Conservation (phyloP, 1,140 invertebrate species). For the Pogonognathellus flavescens region DNA sequence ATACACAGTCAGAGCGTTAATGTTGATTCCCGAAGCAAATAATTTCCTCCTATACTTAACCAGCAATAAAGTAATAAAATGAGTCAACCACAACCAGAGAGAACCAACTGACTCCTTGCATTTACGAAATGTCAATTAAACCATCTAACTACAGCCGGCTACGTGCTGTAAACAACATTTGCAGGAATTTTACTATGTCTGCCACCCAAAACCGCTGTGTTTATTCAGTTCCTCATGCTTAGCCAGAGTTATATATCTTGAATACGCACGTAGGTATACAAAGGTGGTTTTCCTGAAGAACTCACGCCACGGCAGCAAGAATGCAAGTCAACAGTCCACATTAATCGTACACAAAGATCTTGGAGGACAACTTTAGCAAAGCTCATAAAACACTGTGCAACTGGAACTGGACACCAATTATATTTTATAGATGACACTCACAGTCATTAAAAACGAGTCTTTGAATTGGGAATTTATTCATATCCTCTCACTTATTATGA, state of each 20-base stretch:
- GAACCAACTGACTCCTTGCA: not conserved
- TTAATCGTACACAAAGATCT: constrained; percentile 33
- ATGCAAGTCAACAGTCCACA: not conserved
- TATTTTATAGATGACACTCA: constrained; percentile 54
- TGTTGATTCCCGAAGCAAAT: not conserved
- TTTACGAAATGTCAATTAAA: constrained; percentile 47
- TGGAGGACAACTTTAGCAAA: constrained; percentile 33
- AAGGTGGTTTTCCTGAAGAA: not conserved
- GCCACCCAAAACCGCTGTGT: constrained; percentile 13
- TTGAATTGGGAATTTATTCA: constrained; percentile 51
- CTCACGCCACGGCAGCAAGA: constrained; percentile 2
- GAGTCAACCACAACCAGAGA: constrained; percentile 13
- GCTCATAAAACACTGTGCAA: constrained; percentile 31
- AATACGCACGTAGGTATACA: too few relatives aligned
- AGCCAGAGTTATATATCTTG: too few relatives aligned
- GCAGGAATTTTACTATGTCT: constrained; percentile 32
- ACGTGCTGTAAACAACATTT: constrained; percentile 34
- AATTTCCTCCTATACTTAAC: not conserved
- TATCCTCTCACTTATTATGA: constrained; percentile 44
- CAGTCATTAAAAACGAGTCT: constrained; percentile 50
- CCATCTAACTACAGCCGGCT: not conserved
- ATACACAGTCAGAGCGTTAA: not conserved
- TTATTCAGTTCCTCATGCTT: constrained; percentile 12
- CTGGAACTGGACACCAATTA: constrained; percentile 50
- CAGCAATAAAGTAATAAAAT: constrained; percentile 35